These are phyloP conservation scores for Salmo trutta DNA, from an alignment of 2,797 vertebrate species.

Conservation along the genomic window DNA sequence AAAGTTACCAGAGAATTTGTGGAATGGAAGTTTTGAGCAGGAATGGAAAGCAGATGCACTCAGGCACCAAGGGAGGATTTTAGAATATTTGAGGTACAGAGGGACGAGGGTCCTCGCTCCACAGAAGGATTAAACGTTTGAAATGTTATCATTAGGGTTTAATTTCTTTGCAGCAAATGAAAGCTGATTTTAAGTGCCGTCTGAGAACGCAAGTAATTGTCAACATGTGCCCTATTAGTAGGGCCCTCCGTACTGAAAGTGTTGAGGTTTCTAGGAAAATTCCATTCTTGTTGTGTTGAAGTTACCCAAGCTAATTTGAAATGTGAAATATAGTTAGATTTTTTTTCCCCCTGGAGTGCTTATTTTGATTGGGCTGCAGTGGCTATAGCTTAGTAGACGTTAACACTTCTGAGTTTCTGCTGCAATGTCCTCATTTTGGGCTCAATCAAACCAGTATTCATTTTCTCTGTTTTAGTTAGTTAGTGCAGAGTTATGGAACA, in stretches of 20 bases:
- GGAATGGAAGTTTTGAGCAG: neutral
- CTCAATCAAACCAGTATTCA: neutral
- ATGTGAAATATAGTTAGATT: neutral
- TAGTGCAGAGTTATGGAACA: conserved; percentile 17
- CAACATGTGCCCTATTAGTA: conserved; percentile 63
- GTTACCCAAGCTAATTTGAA: conserved; percentile 29
- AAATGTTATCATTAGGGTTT: conserved; percentile 42
- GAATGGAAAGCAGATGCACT: conserved; percentile 25
- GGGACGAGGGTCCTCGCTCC: conserved; percentile 12
- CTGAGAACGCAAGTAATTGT: conserved; percentile 53
- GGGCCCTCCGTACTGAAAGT: conserved; percentile 39
- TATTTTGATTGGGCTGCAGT: neutral
- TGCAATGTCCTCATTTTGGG: neutral
- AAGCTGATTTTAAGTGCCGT: conserved; percentile 36
- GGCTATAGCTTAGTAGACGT: neutral
- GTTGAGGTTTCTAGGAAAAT: conserved; percentile 51
- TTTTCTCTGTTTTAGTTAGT: neutral
- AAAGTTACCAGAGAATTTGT: conserved; percentile 13
- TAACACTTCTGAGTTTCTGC: neutral
- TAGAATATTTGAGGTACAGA: conserved; percentile 31
- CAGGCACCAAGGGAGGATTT: conserved; percentile 3
- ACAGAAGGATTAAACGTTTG: conserved; percentile 34
- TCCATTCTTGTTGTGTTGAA: conserved; percentile 43
- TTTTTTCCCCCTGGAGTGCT: neutral
- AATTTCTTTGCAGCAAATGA: conserved; percentile 46